Evolutionary conservation across 64 coral and sea anemone genomes (phyloP).

Genomic region (Dendronephthya gigantea): DNA sequence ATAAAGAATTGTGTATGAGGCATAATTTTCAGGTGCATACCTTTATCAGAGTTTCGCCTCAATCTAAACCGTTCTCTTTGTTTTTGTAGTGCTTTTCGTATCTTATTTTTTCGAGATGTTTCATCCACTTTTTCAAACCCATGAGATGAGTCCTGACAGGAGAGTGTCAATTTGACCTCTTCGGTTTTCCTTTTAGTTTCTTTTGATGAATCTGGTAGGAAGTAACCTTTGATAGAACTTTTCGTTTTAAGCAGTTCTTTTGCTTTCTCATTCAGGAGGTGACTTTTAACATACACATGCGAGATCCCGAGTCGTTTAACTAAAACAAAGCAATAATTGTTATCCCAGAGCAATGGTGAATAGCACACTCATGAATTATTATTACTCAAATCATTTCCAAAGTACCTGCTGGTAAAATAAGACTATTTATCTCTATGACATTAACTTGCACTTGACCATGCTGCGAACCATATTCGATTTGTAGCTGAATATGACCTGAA

Average conservation of each 20-base stretch:
- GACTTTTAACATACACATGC: conserved; percentile 3
- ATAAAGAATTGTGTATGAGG: background rate
- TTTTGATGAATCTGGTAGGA: background rate
- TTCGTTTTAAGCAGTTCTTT: background rate
- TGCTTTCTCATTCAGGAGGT: background rate
- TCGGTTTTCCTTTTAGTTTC: background rate
- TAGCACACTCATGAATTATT: too few relatives aligned
- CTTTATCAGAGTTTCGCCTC: background rate
- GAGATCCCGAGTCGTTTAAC: conserved; percentile 13
- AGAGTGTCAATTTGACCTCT: background rate
- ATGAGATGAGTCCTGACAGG: background rate
- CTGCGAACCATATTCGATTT: background rate
- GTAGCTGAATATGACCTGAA: background rate
- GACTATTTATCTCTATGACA: background rate
- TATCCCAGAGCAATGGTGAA: too few relatives aligned
- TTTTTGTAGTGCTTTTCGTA: background rate
- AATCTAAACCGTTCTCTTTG: background rate
- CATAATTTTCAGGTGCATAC: background rate
- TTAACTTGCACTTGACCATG: conserved; percentile 13
- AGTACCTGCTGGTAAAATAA: background rate
- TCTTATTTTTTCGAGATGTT: background rate
- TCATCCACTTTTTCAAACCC: background rate
- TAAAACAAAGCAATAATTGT: background rate
- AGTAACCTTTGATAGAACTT: background rate
- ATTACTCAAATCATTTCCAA: too few relatives aligned